phyloP scores from a whole-genome alignment of 2,113 vertebrate genomes.

The Tragelaphus imberbis region DNA sequence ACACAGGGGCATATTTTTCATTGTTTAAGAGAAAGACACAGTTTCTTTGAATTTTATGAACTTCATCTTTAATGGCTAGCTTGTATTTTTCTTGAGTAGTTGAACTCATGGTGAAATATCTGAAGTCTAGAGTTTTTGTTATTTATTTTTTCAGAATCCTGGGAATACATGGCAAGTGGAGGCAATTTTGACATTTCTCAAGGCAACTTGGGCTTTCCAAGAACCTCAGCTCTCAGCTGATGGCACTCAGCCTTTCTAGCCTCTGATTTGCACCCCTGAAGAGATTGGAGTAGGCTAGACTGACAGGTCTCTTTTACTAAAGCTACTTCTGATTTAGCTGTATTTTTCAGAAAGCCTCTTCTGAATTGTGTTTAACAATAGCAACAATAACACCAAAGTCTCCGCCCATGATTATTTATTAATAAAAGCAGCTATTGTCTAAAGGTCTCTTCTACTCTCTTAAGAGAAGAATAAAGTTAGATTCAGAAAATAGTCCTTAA shows the following conservation, averaged over 20 bases:
- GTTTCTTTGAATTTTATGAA: constrained; percentile 1
- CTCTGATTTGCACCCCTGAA: not conserved
- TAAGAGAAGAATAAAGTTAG: not conserved
- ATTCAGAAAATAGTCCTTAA: not conserved
- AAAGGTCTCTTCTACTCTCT: not conserved
- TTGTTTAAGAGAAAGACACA: not conserved
- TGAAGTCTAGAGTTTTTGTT: not conserved
- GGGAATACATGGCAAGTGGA: not conserved
- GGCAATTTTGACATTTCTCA: not conserved
- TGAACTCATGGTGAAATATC: not conserved
- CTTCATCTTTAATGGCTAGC: not conserved
- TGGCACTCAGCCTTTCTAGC: not conserved
- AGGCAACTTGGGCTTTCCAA: not conserved
- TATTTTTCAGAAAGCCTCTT: not conserved
- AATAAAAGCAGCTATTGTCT: not conserved
- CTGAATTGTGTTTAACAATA: not conserved
- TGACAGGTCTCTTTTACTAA: not conserved
- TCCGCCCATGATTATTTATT: not conserved
- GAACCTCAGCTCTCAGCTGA: not conserved
- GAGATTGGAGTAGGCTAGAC: not conserved
- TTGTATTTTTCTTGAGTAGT: not conserved
- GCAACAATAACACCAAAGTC: not conserved
- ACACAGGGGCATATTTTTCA: not conserved
- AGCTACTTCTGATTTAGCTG: not conserved
- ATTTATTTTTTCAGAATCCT: not conserved